Conservation (phyloP, 2,888 invertebrate species). For the Terebella lapidaria region DNA sequence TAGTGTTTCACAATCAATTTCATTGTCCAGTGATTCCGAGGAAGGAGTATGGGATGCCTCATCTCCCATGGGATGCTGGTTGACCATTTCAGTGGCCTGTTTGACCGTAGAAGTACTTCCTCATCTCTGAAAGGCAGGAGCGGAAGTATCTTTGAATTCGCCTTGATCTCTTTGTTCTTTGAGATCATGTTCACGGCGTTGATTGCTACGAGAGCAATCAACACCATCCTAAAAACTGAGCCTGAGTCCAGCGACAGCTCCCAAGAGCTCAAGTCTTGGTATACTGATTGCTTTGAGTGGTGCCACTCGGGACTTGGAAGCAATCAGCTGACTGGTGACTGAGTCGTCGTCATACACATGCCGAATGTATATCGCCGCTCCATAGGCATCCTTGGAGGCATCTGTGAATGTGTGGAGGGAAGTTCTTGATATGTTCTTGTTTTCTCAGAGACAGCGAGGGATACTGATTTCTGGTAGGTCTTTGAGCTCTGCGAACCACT, state of each 20-base stretch:
- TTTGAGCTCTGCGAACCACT: constrained; percentile 7
- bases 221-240: not conserved
- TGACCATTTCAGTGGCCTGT: not conserved
- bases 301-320: constrained; percentile 11
- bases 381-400: constrained; percentile 13
- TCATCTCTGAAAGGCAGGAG: not conserved
- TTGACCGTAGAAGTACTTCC: not conserved
- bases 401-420: constrained; percentile 8
- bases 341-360: not conserved
- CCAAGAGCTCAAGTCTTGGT: constrained; percentile 11
- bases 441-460: constrained; percentile 2
- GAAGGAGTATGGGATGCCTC: not conserved
- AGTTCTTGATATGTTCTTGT: not conserved
- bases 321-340: not conserved
- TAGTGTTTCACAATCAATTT: constrained; percentile 1
- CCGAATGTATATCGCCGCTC: constrained; percentile 2
- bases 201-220: too few relatives aligned
- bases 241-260: constrained; percentile 2
- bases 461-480: constrained; percentile 4
- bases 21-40: not conserved
- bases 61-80: not conserved
- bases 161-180: not conserved
- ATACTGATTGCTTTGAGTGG: constrained; percentile 9
- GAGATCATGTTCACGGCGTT: too few relatives aligned
- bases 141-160: too few relatives aligned